Percentiles rank a stretch among this genome's conserved stretches.
phyloP scores from a whole-genome alignment of 2,113 vertebrate species.

The Phalacrocorax brasilianus region DNA sequence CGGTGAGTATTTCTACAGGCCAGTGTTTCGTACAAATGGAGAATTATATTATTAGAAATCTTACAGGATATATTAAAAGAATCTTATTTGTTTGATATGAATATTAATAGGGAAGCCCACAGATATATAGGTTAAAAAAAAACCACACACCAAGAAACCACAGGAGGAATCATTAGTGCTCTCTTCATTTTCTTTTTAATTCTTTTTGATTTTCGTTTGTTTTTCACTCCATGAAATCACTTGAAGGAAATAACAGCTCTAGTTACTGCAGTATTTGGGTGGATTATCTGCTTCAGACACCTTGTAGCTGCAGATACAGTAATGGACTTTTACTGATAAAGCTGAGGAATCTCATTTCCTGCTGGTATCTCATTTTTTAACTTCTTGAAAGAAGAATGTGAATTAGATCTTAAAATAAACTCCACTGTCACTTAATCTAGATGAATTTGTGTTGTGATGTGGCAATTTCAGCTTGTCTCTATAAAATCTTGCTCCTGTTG shows the following conservation, averaged over 20 bases:
- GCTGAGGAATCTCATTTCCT: neutral
- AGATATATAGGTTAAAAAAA: neutral
- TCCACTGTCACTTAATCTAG: neutral
- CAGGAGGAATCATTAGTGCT: neutral
- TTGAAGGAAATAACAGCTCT: neutral
- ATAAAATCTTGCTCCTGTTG: neutral
- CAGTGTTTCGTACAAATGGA: neutral
- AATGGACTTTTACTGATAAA: neutral
- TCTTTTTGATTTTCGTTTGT: neutral
- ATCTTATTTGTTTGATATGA: neutral
- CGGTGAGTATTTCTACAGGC: constrained; percentile 71
- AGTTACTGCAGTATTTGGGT: neutral
- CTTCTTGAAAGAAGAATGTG: neutral
- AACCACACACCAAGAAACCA: neutral
- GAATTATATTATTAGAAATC: neutral
- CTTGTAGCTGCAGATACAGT: neutral
- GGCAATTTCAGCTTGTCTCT: neutral
- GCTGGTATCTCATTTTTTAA: neutral
- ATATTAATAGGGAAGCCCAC: neutral
- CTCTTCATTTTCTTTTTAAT: neutral
- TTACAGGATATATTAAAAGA: neutral
- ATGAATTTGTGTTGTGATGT: neutral
- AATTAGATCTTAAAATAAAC: neutral
- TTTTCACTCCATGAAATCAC: neutral
- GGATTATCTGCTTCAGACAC: neutral